Evolutionary conservation across 2,797 vertebrate species (phyloP).

Genomic region (Buceros bicornis): DNA sequence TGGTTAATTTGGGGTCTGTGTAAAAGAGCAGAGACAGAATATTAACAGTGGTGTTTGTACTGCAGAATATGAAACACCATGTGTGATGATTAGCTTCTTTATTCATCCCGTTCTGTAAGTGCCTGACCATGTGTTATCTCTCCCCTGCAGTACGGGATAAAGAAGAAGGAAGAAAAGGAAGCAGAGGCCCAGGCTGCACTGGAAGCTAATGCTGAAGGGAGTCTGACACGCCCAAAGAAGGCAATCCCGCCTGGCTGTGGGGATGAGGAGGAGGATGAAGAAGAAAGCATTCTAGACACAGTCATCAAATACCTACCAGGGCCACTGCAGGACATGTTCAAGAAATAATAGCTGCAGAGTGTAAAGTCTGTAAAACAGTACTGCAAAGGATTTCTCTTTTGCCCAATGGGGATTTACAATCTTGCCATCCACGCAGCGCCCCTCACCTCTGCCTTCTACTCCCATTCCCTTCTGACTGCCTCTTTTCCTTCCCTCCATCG

Average conservation of each 20-base stretch:
- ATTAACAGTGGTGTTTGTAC: neutral
- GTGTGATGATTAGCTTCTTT: neutral
- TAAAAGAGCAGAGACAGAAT: neutral
- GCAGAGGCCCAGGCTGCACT: constrained; percentile 95
- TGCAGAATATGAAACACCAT: neutral
- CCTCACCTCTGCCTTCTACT: neutral
- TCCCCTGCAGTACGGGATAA: constrained; percentile 88
- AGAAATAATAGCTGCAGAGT: constrained; percentile 88
- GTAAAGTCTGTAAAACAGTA: constrained; percentile 75
- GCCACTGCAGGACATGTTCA: constrained; percentile 98
- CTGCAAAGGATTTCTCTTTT: constrained; percentile 78
- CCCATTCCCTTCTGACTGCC: neutral
- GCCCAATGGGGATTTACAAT: constrained; percentile 75
- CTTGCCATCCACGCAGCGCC: constrained; percentile 51
- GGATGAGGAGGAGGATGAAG: constrained; percentile 92
- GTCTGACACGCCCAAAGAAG: constrained; percentile 95
- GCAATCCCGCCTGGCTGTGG: constrained; percentile 95
- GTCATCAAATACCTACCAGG: constrained; percentile 99
- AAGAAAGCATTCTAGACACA: constrained; percentile 96
- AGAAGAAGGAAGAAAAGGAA: constrained; percentile 98
- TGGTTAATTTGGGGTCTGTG: neutral
- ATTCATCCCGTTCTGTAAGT: neutral
- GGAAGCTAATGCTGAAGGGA: constrained; percentile 95
- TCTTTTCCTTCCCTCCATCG: neutral
- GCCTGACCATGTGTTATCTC: constrained; percentile 28